Evolutionary conservation across 2,113 vertebrate genomes (phyloP).

Genomic region (Perca schrenkii): DNA sequence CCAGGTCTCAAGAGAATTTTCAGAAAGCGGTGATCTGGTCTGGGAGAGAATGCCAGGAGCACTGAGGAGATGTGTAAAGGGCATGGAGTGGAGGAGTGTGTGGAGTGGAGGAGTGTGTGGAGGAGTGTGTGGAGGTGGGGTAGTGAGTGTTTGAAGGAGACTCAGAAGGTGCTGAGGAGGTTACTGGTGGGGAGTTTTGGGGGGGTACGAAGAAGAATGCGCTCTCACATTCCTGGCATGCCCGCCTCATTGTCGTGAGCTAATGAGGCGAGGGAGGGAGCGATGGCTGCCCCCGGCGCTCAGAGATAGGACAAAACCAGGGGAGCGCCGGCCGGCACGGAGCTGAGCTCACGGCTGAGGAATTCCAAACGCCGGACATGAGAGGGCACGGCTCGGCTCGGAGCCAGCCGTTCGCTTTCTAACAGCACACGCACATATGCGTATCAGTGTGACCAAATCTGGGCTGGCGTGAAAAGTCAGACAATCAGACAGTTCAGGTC

Average conservation of each 20-base stretch:
- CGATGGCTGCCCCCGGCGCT: background rate
- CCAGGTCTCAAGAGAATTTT: conserved; percentile 42
- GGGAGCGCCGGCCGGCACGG: conserved; percentile 13
- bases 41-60: background rate
- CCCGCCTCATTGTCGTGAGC: conserved; percentile 68
- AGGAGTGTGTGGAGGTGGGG: background rate
- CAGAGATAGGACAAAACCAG: conserved; percentile 45
- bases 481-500: background rate
- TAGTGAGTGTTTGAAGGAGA: conserved; percentile 45
- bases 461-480: conserved; percentile 9
- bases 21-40: background rate
- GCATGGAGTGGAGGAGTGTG: conserved; percentile 36
- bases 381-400: conserved; percentile 35
- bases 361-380: conserved; percentile 68
- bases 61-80: background rate
- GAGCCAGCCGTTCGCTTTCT: conserved; percentile 29
- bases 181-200: conserved; percentile 33
- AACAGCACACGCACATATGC: background rate
- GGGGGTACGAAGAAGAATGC: conserved; percentile 46
- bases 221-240: conserved; percentile 74
- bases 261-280: conserved; percentile 70
- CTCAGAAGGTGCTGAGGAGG: conserved; percentile 58
- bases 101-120: conserved; percentile 37
- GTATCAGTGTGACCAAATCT: background rate
- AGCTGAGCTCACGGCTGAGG: conserved; percentile 67